Conservation (phyloP, 2,797 vertebrate species). For the Galago senegalensis region DNA sequence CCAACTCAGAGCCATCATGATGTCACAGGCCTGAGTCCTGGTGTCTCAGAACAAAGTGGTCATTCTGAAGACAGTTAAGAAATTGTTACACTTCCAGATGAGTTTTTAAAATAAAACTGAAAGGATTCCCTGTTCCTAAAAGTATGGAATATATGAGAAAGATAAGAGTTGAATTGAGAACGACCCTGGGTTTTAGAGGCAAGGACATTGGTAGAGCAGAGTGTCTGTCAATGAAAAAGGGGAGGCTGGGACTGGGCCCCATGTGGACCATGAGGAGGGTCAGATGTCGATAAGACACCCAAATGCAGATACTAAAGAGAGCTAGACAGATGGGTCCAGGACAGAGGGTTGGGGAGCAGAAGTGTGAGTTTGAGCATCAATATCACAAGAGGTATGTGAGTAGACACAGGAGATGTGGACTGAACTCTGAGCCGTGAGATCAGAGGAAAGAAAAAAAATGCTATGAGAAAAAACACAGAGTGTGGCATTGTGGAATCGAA, state of each 20-base stretch:
- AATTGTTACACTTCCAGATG: no score
- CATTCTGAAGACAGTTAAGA: not conserved
- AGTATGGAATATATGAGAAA: not conserved
- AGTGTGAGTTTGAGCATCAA: rapidly evolving
- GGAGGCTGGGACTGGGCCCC: not conserved
- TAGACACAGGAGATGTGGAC: no score
- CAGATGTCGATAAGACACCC: not conserved
- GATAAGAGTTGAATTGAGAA: not conserved
- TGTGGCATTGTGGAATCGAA: not conserved
- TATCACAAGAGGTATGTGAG: not conserved
- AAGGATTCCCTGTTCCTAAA: not conserved
- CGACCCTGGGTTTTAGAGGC: not conserved
- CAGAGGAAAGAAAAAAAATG: not conserved
- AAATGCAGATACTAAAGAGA: not conserved
- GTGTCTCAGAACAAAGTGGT: no score
- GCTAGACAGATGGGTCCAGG: not conserved
- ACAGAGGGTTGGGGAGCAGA: not conserved
- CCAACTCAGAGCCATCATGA: no score
- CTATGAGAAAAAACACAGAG: not conserved
- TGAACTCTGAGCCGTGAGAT: not conserved
- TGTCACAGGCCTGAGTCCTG: rapidly evolving
- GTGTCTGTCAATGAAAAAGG: not conserved
- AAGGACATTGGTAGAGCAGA: not conserved
- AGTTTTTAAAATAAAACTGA: not conserved
- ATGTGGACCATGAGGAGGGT: rapidly evolving